Evolutionary conservation across 35 echinoderm and acorn worm genomes (phyloP).

Genomic region (Apostichopus californicus): DNA sequence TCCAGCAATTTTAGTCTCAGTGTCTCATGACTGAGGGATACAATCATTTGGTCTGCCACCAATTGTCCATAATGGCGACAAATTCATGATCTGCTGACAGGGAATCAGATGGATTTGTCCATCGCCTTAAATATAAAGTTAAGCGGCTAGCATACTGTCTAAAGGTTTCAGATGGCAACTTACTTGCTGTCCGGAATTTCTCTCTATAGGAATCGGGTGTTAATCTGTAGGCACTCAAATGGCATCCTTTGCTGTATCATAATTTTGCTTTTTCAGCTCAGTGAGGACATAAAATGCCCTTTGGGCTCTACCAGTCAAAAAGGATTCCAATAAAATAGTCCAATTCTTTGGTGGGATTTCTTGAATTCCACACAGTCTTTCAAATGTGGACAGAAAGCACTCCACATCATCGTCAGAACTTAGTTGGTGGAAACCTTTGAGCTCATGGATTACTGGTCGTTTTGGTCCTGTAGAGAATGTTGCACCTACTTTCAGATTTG

Average conservation of each 20-base stretch:
- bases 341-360: no score
- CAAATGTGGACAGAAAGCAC: no score
- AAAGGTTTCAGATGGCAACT: slow-evolving; percentile 45
- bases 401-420: no score
- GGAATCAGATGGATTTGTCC: not conserved
- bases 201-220: slow-evolving; percentile 21
- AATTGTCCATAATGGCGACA: slow-evolving; percentile 5
- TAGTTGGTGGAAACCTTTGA: no score
- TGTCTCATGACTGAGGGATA: not conserved
- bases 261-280: no score
- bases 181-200: slow-evolving; percentile 32
- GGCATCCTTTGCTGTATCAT: not conserved
- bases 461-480: no score
- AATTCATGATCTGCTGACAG: slow-evolving; percentile 8
- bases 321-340: no score
- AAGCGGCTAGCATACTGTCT: slow-evolving; percentile 10
- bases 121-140: slow-evolving; percentile 28
- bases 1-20: not conserved
- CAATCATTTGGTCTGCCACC: slow-evolving; percentile 25
- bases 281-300: no score
- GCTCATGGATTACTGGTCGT: no score
- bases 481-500: no score
- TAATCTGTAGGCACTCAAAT: slow-evolving; percentile 36
- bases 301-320: no score
- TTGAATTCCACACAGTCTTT: no score